Percentiles rank a stretch among this genome's conserved stretches.
These are phyloP conservation scores for Tipula unca DNA, from an alignment of 2,888 invertebrate species.

Conservation along the genomic window DNA sequence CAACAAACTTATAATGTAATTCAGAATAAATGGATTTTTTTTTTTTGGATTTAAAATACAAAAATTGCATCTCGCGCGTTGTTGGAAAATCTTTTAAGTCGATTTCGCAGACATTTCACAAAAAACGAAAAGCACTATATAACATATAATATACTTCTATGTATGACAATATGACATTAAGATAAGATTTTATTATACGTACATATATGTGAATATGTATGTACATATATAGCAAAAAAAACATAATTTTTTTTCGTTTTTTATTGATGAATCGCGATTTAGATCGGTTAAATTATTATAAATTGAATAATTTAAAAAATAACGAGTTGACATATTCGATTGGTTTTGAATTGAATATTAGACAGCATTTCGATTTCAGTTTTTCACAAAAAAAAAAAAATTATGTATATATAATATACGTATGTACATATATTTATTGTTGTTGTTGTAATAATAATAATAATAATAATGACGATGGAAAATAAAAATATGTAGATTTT, in stretches of 20 bases:
- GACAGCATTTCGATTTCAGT: neutral
- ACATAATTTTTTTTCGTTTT: neutral
- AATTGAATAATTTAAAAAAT: conserved; percentile 1
- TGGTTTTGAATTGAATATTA: conserved; percentile 9
- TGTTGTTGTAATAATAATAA: neutral
- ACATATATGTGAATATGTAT: too few relatives aligned
- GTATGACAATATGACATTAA: neutral
- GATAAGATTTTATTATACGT: neutral
- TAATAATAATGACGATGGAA: neutral
- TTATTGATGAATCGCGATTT: neutral
- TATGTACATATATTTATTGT: neutral
- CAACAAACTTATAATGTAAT: neutral
- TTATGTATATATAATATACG: too few relatives aligned
- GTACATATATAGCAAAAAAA: neutral
- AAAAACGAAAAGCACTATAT: neutral
- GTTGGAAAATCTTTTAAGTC: neutral
- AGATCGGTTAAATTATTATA: neutral
- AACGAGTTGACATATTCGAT: neutral
- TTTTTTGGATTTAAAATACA: neutral
- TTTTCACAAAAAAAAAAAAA: neutral
- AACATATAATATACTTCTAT: neutral
- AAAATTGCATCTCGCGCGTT: neutral
- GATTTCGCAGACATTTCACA: neutral
- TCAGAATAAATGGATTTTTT: neutral
- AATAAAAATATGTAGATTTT: neutral